phyloP scores from a whole-genome alignment of 2,888 invertebrate genomes.

The Dinocampus coccinellae region DNA sequence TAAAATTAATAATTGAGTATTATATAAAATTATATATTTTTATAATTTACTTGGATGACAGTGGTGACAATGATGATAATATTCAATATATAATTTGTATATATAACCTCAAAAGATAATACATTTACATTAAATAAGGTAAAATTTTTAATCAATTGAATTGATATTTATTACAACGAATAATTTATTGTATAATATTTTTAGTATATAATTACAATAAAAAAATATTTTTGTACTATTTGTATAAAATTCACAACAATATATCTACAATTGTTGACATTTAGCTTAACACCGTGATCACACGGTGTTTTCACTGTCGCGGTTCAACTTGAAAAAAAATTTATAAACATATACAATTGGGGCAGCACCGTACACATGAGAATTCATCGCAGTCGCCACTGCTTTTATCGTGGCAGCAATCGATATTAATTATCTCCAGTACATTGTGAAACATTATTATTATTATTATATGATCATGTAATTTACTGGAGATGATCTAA shows the following conservation, averaged over 20 bases:
- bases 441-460: too few relatives aligned
- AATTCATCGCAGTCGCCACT: neutral
- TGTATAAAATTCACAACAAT: neutral
- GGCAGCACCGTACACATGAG: neutral
- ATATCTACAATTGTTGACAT: neutral
- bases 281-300: neutral
- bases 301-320: neutral
- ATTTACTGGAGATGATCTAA: too few relatives aligned
- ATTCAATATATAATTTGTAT: neutral
- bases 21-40: neutral
- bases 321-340: neutral
- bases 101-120: neutral
- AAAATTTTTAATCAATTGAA: neutral
- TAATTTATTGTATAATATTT: neutral
- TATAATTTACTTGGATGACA: neutral
- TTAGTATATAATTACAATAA: neutral
- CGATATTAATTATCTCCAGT: neutral
- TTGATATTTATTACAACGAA: neutral
- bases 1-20: constrained; percentile 22
- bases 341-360: too few relatives aligned
- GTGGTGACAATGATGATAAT: too few relatives aligned
- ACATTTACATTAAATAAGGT: neutral
- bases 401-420: neutral
- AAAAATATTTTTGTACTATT: neutral
- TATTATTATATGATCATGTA: too few relatives aligned